Conservation (phyloP, 2,113 vertebrate species). For the Lepidothrix coronata region DNA sequence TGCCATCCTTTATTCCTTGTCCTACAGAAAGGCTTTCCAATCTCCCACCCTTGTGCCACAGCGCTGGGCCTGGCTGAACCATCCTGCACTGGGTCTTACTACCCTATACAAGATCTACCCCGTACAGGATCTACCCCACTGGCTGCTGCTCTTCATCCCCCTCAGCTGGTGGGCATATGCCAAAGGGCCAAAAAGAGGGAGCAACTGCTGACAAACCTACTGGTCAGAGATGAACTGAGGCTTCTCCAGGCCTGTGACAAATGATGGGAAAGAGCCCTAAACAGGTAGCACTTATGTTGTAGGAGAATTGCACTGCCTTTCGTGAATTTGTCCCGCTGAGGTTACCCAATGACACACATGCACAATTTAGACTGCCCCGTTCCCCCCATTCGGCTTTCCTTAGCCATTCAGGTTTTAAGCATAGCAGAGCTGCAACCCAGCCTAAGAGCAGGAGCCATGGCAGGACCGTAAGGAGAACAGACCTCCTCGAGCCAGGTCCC, state of each 20-base stretch:
- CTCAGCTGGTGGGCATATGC: not conserved
- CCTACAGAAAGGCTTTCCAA: not conserved
- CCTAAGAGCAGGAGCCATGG: not conserved
- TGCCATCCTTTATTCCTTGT: not conserved
- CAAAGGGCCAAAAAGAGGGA: not conserved
- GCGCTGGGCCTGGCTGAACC: not conserved
- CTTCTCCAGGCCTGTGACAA: not conserved
- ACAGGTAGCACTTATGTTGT: rapidly evolving
- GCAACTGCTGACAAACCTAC: not conserved
- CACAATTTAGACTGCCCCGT: not conserved
- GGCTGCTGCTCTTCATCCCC: not conserved
- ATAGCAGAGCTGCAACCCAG: not conserved
- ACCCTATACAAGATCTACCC: rapidly evolving
- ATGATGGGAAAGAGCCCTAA: not conserved
- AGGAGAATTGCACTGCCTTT: rapidly evolving
- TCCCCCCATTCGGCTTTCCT: not conserved
- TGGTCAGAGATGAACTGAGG: not conserved
- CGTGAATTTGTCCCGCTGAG: not conserved
- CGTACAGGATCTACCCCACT: rapidly evolving
- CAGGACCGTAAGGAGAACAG: too few species aligned
- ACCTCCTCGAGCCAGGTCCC: too few species aligned
- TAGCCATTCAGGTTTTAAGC: not conserved
- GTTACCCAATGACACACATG: not conserved
- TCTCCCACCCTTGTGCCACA: rapidly evolving
- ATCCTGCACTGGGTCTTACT: not conserved